These are phyloP conservation scores for Lucinisca nassula DNA, from an alignment of 2,888 invertebrate species.

Conservation along the genomic window DNA sequence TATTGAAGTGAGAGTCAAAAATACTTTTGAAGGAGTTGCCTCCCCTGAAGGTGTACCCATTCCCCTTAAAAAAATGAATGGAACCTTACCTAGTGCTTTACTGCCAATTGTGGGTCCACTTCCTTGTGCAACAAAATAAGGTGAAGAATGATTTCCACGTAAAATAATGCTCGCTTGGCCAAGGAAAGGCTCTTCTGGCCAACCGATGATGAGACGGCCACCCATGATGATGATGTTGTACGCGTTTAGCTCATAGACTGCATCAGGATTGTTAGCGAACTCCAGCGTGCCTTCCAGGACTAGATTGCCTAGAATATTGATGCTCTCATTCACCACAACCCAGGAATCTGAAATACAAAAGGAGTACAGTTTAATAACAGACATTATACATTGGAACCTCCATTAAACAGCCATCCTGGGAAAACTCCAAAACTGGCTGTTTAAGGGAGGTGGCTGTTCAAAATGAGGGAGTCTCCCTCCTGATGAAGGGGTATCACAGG, in stretches of 20 bases:
- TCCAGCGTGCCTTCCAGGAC: slow-evolving; percentile 74
- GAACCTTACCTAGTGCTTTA: slow-evolving; percentile 75
- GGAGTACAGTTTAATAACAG: too few species aligned
- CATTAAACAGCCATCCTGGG: too few species aligned
- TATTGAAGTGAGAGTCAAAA: too few species aligned
- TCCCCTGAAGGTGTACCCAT: too few species aligned
- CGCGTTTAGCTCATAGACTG: slow-evolving; percentile 68
- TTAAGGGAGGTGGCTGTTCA: too few species aligned
- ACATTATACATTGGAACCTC: too few species aligned
- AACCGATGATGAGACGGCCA: slow-evolving; percentile 75
- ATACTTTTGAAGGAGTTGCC: too few species aligned
- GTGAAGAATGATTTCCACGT: slow-evolving; percentile 66
- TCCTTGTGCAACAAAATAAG: slow-evolving; percentile 42
- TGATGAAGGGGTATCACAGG: too few species aligned
- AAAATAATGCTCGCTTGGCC: slow-evolving; percentile 69
- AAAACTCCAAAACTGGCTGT: too few species aligned
- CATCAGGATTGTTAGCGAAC: slow-evolving; percentile 60
- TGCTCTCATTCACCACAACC: slow-evolving; percentile 64
- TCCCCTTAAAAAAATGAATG: too few species aligned
- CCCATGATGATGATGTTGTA: slow-evolving; percentile 75
- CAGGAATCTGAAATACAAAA: slow-evolving; percentile 65
- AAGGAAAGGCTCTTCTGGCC: slow-evolving; percentile 70
- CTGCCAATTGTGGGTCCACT: slow-evolving; percentile 71
- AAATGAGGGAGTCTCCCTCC: too few species aligned
- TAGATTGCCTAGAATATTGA: slow-evolving; percentile 65